These are phyloP conservation scores for Aleiodes alternator DNA, from an alignment of 2,888 invertebrate genomes.

Conservation along the genomic window DNA sequence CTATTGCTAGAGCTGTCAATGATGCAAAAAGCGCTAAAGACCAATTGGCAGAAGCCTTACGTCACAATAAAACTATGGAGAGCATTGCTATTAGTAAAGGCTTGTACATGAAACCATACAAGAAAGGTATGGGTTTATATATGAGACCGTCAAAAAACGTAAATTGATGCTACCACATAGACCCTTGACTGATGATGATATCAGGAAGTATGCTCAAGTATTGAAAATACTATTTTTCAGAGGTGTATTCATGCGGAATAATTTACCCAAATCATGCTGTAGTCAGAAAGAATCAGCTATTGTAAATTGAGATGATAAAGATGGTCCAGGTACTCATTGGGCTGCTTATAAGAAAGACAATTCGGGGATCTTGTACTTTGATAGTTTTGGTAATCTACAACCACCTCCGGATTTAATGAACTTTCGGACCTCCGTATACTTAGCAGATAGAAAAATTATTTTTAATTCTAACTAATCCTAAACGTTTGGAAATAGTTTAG, in stretches of 20 bases:
- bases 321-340: slow-evolving; percentile 59
- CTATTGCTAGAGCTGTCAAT: neutral
- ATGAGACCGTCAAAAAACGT: slow-evolving; percentile 39
- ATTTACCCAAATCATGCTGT: slow-evolving; percentile 40
- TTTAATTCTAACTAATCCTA: too few relatives aligned
- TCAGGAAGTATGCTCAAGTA: slow-evolving; percentile 58
- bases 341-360: slow-evolving; percentile 67
- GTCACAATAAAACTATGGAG: too few relatives aligned
- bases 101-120: slow-evolving; percentile 57
- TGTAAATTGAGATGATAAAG: slow-evolving; percentile 37
- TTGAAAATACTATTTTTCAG: slow-evolving; percentile 64
- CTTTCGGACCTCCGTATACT: too few relatives aligned
- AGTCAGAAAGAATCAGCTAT: slow-evolving; percentile 27
- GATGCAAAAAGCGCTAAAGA: slow-evolving; percentile 51
- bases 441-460: too few relatives aligned
- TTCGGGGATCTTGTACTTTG: slow-evolving; percentile 66
- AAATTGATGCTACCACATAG: slow-evolving; percentile 45
- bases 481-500: too few relatives aligned
- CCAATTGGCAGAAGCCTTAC: slow-evolving; percentile 62
- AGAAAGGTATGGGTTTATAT: slow-evolving; percentile 54
- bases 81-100: slow-evolving; percentile 55
- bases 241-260: slow-evolving; percentile 61
- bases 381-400: slow-evolving; percentile 68
- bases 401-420: slow-evolving; percentile 63
- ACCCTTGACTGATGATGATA: slow-evolving; percentile 61